Evolutionary conservation across 2,888 invertebrate genomes (phyloP), one percentile per base, ranked within the genome.

Genomic region (Hirtodrosophila duncani): DNA sequence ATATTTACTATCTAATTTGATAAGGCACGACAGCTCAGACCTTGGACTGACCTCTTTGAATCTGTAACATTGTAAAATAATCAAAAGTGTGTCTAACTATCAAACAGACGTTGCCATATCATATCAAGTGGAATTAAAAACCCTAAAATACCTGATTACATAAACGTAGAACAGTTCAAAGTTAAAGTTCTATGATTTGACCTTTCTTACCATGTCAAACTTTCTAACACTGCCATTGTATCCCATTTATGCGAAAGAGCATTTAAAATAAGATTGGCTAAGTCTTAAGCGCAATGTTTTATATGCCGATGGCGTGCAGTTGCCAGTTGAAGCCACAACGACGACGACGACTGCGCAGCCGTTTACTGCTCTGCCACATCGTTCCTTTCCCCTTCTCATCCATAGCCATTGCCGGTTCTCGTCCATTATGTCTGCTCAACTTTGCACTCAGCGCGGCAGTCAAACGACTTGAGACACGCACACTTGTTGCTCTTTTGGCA

Each of bases 381-480:
- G 20, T 51, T 46, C 43, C 36, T 30, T 50, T 50, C 51, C 48
- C 48, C 59, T 49, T 26, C 18, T 13, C 24, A 30, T 44, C 27
- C 29, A 8, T 29, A 7, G 14, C 10, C 38, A 9, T 9, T 14
- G 13, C 30, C 45, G 41, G 64, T 67, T 42, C 52, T 41, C 63
- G 46, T 67, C 61, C 67, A 69, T 70, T 74, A 63, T 75, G 67
- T 69, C 64, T 60, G 67, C 72, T 82, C 82, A 82, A 80, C 75
- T 75, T 82, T 75, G 82, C 82, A 75, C 74, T 75, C 74, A 52
- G 57, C 66, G 37, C 8, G 37, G 52, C 62, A 61, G 52, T 53
- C 58, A 77, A 77, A 82, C 78, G 75, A 80, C 82, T 82, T 77
- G 74, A 72, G 81, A 80, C 75, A 77, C 75, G 75, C 82, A 77